Evolutionary conservation across 2,797 vertebrate species (phyloP).

Genomic region (Cuniculus paca): DNA sequence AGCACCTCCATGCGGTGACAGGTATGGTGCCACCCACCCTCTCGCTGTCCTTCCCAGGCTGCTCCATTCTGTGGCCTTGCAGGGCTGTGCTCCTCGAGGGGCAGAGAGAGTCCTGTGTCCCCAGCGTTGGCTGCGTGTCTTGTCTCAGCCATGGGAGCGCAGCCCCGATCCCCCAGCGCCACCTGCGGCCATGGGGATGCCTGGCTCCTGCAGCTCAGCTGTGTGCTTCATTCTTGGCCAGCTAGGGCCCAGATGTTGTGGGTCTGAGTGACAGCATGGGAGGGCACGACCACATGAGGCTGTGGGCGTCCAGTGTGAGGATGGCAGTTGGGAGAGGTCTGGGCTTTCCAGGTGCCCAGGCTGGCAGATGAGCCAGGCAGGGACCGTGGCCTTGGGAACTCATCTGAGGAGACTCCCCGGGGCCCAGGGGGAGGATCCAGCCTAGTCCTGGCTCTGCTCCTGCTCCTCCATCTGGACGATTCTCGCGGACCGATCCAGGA

Average conservation of each 20-base stretch:
- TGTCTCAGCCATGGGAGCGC: slow-evolving; percentile 48
- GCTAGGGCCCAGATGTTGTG: slow-evolving; percentile 78
- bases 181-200: background rate
- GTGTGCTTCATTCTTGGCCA: too few species aligned
- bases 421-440: background rate
- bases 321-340: background rate
- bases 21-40: background rate
- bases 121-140: background rate
- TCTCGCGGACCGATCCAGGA: background rate
- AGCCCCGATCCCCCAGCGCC: background rate
- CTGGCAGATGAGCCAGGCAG: background rate
- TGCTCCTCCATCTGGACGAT: background rate
- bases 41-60: background rate
- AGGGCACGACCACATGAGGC: slow-evolving; percentile 59
- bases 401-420: background rate
- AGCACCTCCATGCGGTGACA: background rate
- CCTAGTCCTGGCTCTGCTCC: background rate
- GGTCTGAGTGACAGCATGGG: slow-evolving; percentile 76
- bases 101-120: slow-evolving; percentile 63
- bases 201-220: too few species aligned
- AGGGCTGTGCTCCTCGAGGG: background rate
- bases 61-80: too few species aligned
- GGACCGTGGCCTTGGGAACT: background rate
- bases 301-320: background rate
- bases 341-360: background rate